Evolutionary conservation across 2,888 invertebrate genomes (phyloP), one percentile per base, ranked within the genome.

Genomic region (Synanthedon vespiformis): DNA sequence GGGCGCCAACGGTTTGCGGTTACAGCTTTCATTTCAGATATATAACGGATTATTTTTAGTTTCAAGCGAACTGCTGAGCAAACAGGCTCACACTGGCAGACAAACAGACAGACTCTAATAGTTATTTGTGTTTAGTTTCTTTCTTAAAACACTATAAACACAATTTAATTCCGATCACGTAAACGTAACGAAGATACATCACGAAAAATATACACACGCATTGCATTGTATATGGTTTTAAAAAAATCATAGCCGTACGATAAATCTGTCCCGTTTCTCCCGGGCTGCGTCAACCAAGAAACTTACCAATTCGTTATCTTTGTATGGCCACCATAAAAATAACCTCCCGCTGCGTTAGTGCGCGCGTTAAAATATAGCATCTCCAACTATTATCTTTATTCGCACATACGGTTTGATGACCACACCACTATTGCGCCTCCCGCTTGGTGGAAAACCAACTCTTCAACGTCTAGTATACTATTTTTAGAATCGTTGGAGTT

Each of bases 1-100:
- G 56, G 55, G 69, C 71, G 68, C 66, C 69, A 70, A 69, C 66
- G 64, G 65, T 62, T 64, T 70, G 71, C 64, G 71, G 71, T 74
- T 63, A 58, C 59, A 58, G 57, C 59, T n/a, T 12, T n/a, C n/a
- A 41, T 5, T 41, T 41, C 13, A 22, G 34, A 34, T 34, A 10
- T 34, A 10, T 34, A 34, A 34, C 34, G 34, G 10, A 8, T 22
- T 22, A 4, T 22, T 4, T 22, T 22, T 22, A 22, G 18, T 4
- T 22, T 22, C 1, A 22, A 22, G 18, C 4, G 34, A 34, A 34
- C 34, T 34, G 8, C 10, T 34, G 34, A 34, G 10, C 10, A 34
- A 34, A 34, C 34, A 10, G 34, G 2, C 34, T 10, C 34, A 34
- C 8, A 34, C 34, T 34, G 8, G 3, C 34, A 34, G 34, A 5